Percentiles rank a stretch among this genome's conserved stretches.
Conservation (phyloP, 2,888 invertebrate genomes). For the Cephus runcator region DNA sequence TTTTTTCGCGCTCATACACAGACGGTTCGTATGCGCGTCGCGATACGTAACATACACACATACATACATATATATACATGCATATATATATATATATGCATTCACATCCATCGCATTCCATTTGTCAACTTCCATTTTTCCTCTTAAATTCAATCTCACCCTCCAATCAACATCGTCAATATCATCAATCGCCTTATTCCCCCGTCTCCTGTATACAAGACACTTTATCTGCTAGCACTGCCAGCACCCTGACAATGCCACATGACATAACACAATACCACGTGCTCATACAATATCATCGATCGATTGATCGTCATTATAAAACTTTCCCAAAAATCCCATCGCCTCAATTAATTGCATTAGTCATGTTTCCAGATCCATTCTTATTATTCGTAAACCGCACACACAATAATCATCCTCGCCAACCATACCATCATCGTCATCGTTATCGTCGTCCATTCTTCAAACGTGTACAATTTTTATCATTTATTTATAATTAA, state of each 20-base stretch:
- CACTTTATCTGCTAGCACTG: not conserved
- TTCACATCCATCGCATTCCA: not conserved
- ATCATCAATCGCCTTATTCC: not conserved
- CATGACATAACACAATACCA: not conserved
- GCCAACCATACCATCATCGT: not conserved
- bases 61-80: not conserved
- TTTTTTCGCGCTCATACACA: not conserved
- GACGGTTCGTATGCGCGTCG: not conserved
- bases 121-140: not conserved
- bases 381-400: slow-evolving; percentile 1
- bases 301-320: not conserved
- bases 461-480: slow-evolving; percentile 11
- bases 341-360: no score
- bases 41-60: not conserved
- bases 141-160: not conserved
- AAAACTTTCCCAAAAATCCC: no score
- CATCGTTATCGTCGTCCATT: slow-evolving; percentile 9
- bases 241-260: not conserved
- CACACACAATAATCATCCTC: not conserved
- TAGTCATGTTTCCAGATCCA: not conserved
- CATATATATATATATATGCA: not conserved
- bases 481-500: slow-evolving; percentile 33
- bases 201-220: not conserved
- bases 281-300: not conserved
- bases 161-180: not conserved